Conservation (phyloP, 2,888 invertebrate species). For the Patella caerulea region DNA sequence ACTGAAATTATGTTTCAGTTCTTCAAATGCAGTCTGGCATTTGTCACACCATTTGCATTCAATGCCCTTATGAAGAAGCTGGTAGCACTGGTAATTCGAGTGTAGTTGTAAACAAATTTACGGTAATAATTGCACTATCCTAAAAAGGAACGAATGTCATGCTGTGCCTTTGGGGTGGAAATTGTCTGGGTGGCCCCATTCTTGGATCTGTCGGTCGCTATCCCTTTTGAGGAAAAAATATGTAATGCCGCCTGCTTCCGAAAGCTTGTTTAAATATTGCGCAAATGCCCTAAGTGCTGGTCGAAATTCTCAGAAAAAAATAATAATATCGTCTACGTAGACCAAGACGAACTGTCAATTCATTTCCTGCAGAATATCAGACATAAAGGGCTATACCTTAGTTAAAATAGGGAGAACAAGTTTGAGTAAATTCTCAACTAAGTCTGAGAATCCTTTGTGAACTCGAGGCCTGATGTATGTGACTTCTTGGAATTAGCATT, state of each 20-base stretch:
- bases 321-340: slow-evolving; percentile 45
- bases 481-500: no score
- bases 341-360: slow-evolving; percentile 40
- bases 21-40: slow-evolving; percentile 30
- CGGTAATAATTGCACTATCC: no score
- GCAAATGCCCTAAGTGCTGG: slow-evolving; percentile 34
- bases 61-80: slow-evolving; percentile 30
- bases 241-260: slow-evolving; percentile 32
- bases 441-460: no score
- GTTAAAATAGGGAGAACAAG: no score
- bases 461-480: no score
- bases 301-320: slow-evolving; percentile 37
- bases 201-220: slow-evolving; percentile 33
- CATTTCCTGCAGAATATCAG: slow-evolving; percentile 33
- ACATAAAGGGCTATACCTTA: background rate
- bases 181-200: slow-evolving; percentile 20
- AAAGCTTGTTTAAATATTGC: slow-evolving; percentile 34
- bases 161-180: slow-evolving; percentile 30
- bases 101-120: slow-evolving; percentile 36
- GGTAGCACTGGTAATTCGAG: slow-evolving; percentile 37
- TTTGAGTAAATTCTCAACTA: no score
- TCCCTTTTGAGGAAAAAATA: slow-evolving; percentile 36
- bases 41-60: slow-evolving; percentile 21
- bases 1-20: slow-evolving; percentile 29
- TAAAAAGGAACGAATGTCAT: slow-evolving; percentile 30